Conservation (phyloP, 2,888 invertebrate genomes). For the Drosophila hamatofila region DNA sequence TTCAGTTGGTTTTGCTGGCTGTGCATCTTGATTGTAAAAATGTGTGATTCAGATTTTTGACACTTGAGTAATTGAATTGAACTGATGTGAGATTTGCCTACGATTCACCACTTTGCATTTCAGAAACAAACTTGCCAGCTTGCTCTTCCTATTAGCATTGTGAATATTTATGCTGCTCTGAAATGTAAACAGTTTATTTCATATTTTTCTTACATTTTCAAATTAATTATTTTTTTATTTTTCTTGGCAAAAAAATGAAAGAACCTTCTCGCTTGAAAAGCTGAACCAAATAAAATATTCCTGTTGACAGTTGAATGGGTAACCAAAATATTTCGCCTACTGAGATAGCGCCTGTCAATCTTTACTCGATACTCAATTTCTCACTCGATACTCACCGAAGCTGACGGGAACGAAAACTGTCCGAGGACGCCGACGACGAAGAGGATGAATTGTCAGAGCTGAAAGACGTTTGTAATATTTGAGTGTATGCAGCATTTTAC, state of each 20-base stretch:
- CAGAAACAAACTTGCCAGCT: slow-evolving; percentile 15
- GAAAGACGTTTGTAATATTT: background rate
- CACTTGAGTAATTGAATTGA: slow-evolving; percentile 40
- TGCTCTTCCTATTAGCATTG: slow-evolving; percentile 18
- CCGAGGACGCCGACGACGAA: slow-evolving; percentile 24
- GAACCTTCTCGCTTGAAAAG: slow-evolving; percentile 46
- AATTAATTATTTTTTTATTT: slow-evolving; percentile 10
- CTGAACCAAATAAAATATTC: slow-evolving; percentile 46
- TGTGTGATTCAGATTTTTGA: slow-evolving; percentile 40
- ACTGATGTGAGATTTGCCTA: slow-evolving; percentile 23
- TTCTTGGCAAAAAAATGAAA: slow-evolving; percentile 25
- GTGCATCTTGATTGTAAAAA: slow-evolving; percentile 46
- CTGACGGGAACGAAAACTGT: slow-evolving; percentile 25
- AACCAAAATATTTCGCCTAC: slow-evolving; percentile 38
- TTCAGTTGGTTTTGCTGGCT: slow-evolving; percentile 45
- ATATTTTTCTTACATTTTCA: slow-evolving; percentile 53
- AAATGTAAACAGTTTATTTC: slow-evolving; percentile 17
- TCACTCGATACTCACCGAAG: slow-evolving; percentile 48
- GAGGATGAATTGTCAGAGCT: slow-evolving; percentile 9
- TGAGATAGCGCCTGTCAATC: slow-evolving; percentile 29
- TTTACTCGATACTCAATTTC: slow-evolving; percentile 21
- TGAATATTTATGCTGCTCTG: slow-evolving; percentile 17
- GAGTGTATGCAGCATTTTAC: background rate
- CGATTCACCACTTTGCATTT: slow-evolving; percentile 16
- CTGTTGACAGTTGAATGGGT: slow-evolving; percentile 47